Conservation (phyloP, 37 sponge, comb jelly and placozoan genomes). For the Aphrocallistes beatrix region DNA sequence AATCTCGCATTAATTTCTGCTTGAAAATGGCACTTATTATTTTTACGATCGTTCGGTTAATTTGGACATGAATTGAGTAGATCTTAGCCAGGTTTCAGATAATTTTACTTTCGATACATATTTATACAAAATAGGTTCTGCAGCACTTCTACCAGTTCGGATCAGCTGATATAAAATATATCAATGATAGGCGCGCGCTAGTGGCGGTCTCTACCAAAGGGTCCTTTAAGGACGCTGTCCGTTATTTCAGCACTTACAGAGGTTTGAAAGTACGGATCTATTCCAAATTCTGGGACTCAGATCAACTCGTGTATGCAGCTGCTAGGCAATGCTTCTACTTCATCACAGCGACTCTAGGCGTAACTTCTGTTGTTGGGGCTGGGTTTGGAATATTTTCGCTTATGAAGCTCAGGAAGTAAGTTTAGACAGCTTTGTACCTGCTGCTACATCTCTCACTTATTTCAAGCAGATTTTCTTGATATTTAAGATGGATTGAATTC, state of each 20-base stretch:
- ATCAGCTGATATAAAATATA: background rate
- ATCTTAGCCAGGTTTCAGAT: too few species aligned
- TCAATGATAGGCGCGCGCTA: background rate
- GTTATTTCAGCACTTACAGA: background rate
- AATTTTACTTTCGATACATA: too few species aligned
- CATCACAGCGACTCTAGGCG: background rate
- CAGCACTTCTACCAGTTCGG: background rate
- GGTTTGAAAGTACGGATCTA: background rate
- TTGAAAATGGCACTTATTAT: too few species aligned
- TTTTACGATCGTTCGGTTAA: too few species aligned
- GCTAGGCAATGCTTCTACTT: background rate
- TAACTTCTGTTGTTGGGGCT: background rate
- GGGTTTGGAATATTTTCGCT: background rate
- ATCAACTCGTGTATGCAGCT: background rate
- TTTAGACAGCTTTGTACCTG: too few species aligned
- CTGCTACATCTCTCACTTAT: too few species aligned
- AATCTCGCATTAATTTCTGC: too few species aligned
- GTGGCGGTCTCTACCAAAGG: background rate
- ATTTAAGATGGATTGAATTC: too few species aligned
- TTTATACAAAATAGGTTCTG: background rate
- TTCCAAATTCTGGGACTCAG: constrained; percentile 10
- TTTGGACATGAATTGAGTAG: too few species aligned
- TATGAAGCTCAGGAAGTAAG: too few species aligned
- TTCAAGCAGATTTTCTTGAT: too few species aligned
- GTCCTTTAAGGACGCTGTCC: background rate